These are phyloP conservation scores for Scartelaos histophorus DNA, from an alignment of 2,113 vertebrate genomes.

Conservation along the genomic window DNA sequence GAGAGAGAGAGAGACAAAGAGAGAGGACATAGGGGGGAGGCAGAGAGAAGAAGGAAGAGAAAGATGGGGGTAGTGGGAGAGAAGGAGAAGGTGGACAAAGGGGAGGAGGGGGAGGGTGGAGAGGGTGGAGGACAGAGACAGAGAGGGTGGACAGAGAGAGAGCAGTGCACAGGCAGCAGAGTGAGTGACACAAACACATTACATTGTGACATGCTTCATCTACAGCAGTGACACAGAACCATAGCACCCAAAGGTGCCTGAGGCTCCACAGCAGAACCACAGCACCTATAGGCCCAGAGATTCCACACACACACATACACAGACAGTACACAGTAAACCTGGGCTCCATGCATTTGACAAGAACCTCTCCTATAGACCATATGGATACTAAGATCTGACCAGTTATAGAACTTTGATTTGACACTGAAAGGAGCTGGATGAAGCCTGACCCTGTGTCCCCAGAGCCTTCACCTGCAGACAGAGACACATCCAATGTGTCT, in stretches of 20 bases:
- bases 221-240: constrained; percentile 54
- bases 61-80: no score
- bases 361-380: background rate
- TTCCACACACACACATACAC: constrained; percentile 39
- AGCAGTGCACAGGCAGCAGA: constrained; percentile 79
- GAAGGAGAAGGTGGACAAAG: background rate
- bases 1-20: background rate
- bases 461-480: no score
- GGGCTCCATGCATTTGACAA: constrained; percentile 3
- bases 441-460: no score
- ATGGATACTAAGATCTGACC: no score
- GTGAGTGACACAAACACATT: constrained; percentile 51
- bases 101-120: constrained; percentile 29
- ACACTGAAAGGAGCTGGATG: no score
- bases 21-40: background rate
- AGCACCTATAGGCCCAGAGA: no score
- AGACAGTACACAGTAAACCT: constrained; percentile 47
- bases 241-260: constrained; percentile 43
- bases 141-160: constrained; percentile 1
- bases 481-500: no score
- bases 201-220: constrained; percentile 77
- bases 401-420: no score
- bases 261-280: no score
- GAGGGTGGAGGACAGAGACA: constrained; percentile 15
- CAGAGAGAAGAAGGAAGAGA: background rate